Evolutionary conservation across 2,888 invertebrate species (phyloP).

Genomic region (Drosophila nigritarsus): DNA sequence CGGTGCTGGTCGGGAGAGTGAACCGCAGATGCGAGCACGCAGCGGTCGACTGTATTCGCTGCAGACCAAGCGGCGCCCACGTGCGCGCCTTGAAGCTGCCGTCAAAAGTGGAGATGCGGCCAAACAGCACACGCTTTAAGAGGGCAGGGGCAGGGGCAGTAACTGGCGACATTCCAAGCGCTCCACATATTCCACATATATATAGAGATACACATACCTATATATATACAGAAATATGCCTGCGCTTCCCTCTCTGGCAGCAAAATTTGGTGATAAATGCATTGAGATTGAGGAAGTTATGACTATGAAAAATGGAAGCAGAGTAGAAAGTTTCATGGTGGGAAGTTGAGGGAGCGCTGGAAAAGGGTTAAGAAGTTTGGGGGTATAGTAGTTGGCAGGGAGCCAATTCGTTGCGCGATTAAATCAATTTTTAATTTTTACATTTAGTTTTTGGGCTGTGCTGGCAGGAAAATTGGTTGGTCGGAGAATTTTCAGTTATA

Average conservation of each 20-base stretch:
- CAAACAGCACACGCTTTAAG: conserved; percentile 85
- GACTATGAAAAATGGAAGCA: conserved; percentile 14
- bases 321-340: conserved; percentile 24
- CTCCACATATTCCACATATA: conserved; percentile 4
- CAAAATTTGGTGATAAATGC: conserved; percentile 70
- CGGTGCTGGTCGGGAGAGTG: conserved; percentile 40
- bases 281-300: conserved; percentile 58
- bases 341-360: neutral
- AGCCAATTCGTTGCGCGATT: conserved; percentile 43
- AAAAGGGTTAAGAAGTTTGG: neutral
- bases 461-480: conserved; percentile 17
- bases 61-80: conserved; percentile 84
- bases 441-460: conserved; percentile 64
- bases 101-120: conserved; percentile 75
- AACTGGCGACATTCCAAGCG: conserved; percentile 42
- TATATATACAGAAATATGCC: conserved; percentile 9
- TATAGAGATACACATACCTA: neutral
- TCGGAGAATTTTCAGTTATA: conserved; percentile 1
- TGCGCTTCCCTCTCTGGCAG: conserved; percentile 5
- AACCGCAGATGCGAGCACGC: conserved; percentile 81
- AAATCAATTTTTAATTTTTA: conserved; percentile 78
- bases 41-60: conserved; percentile 84
- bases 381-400: conserved; percentile 19
- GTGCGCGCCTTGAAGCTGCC: conserved; percentile 80
- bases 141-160: neutral